phyloP scores from a whole-genome alignment of 2,888 invertebrate species.

The Leuctra nigra region DNA sequence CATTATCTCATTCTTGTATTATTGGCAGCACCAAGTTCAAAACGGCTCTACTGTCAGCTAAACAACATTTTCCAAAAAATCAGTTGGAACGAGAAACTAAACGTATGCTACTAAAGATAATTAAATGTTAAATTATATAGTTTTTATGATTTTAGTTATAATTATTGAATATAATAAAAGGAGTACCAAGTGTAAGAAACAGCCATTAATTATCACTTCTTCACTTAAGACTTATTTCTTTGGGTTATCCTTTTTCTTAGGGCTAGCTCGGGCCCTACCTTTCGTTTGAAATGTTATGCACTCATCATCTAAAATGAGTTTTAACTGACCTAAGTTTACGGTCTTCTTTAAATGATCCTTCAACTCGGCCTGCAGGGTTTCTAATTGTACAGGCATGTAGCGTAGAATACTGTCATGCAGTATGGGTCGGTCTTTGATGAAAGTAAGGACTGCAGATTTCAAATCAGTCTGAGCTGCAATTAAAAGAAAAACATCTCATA shows the following conservation, averaged over 20 bases:
- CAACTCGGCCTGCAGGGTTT: slow-evolving; percentile 40
- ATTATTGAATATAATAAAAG: too few relatives aligned
- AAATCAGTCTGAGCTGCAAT: slow-evolving; percentile 21
- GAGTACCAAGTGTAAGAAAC: too few relatives aligned
- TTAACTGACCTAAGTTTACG: slow-evolving; percentile 40
- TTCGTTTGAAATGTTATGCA: slow-evolving; percentile 30
- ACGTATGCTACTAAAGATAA: too few relatives aligned
- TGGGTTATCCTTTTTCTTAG: not conserved
- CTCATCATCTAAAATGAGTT: slow-evolving; percentile 47
- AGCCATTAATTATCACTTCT: too few relatives aligned
- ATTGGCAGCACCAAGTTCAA: too few relatives aligned
- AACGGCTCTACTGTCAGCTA: too few relatives aligned
- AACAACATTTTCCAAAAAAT: too few relatives aligned
- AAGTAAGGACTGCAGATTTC: slow-evolving; percentile 31
- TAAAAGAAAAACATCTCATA: slow-evolving; percentile 28
- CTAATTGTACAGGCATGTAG: slow-evolving; percentile 46
- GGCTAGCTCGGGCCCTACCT: not conserved
- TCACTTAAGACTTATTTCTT: not conserved
- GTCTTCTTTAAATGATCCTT: slow-evolving; percentile 40
- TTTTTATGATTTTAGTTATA: too few relatives aligned
- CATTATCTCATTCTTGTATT: too few relatives aligned
- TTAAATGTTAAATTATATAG: too few relatives aligned
- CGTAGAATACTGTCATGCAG: slow-evolving; percentile 42
- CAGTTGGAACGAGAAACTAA: too few relatives aligned
- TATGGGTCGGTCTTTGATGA: slow-evolving; percentile 38